phyloP scores from a whole-genome alignment of 1,140 invertebrate species.

The Manduca sexta region DNA sequence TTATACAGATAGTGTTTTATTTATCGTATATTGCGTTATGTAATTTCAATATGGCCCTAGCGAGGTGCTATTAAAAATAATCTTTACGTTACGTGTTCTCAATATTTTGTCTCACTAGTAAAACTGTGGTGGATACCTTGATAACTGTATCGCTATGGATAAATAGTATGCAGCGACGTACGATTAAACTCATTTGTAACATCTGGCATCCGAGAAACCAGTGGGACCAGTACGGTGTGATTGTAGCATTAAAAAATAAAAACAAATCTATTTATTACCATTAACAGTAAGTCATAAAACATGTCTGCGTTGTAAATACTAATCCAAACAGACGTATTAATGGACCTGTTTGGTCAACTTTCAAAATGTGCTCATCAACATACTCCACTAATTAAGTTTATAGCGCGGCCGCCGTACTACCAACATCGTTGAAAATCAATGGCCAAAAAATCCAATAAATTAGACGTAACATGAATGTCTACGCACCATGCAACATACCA shows the following conservation, averaged over 20 bases:
- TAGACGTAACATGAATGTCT: constrained; percentile 12
- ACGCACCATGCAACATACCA: constrained; percentile 6
- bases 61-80: too few species aligned
- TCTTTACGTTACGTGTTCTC: too few species aligned
- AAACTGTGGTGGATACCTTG: too few species aligned
- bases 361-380: constrained; percentile 29
- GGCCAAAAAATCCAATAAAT: constrained; percentile 18
- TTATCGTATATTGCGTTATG: constrained; percentile 6
- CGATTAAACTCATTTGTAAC: too few species aligned
- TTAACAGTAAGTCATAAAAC: constrained; percentile 4
- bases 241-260: too few species aligned
- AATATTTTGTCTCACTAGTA: too few species aligned
- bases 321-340: constrained; percentile 9
- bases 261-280: background rate
- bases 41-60: too few species aligned
- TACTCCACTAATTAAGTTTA: constrained; percentile 36
- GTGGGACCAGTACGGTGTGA: too few species aligned
- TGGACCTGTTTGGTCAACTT: constrained; percentile 22
- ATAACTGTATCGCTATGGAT: too few species aligned
- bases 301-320: constrained; percentile 6
- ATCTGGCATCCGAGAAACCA: too few species aligned
- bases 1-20: background rate
- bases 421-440: constrained; percentile 31
- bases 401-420: constrained; percentile 17
- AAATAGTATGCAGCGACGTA: too few species aligned